Conservation (phyloP, 2,797 vertebrate genomes). For the Urocyon cinereoargenteus region DNA sequence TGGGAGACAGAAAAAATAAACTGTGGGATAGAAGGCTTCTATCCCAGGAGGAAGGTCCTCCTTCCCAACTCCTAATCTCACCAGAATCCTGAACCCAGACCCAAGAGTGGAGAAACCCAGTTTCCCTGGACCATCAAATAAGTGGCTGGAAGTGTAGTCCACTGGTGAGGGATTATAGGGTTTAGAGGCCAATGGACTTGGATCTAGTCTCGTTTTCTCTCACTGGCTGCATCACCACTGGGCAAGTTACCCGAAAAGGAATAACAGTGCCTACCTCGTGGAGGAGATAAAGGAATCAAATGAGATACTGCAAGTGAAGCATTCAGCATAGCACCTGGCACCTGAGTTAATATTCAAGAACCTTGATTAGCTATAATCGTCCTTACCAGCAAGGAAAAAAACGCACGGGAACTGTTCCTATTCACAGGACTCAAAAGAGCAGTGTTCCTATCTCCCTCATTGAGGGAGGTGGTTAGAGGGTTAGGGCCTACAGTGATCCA, state of each 20-base stretch:
- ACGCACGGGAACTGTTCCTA: neutral
- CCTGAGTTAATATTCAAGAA: neutral
- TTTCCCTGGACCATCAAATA: neutral
- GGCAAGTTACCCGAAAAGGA: neutral
- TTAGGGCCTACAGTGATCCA: slow-evolving; percentile 51
- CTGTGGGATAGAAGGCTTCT: neutral
- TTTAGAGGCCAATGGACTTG: neutral
- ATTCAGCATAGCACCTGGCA: neutral
- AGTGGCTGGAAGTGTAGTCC: neutral
- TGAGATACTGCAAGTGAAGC: neutral
- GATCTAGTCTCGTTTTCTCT: slow-evolving; percentile 2
- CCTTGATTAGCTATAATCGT: neutral
- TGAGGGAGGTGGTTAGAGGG: slow-evolving; percentile 8
- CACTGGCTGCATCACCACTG: neutral
- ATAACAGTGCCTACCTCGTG: neutral
- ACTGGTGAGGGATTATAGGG: neutral
- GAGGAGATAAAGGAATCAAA: neutral
- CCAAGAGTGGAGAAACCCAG: neutral
- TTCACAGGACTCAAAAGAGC: neutral
- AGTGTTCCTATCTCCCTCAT: neutral
- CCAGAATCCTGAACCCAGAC: neutral
- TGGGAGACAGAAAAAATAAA: neutral
- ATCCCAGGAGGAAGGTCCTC: neutral
- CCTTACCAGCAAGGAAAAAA: neutral
- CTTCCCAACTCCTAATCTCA: neutral